Evolutionary conservation across 2,888 invertebrate genomes (phyloP).

Genomic region (Metellina segmentata): DNA sequence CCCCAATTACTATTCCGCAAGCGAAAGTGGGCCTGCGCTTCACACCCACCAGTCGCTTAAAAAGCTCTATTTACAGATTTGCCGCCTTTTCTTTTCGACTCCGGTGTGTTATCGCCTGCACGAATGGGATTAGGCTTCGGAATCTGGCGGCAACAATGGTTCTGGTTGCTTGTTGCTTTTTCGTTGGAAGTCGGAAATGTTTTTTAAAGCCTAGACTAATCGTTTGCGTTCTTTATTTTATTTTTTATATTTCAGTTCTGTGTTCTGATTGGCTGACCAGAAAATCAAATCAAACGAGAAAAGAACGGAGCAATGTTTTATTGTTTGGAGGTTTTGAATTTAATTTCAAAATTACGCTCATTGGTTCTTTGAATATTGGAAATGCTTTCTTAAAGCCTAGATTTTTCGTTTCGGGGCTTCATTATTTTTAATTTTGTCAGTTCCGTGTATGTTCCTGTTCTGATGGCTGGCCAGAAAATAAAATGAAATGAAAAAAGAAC

Average conservation of each 20-base stretch:
- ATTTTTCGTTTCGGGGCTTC: too few species aligned
- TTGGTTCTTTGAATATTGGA: background rate
- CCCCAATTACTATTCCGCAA: constrained; percentile 9
- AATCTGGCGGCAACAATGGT: background rate
- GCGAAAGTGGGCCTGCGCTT: background rate
- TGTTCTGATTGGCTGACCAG: too few species aligned
- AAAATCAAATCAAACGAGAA: too few species aligned
- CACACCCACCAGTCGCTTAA: background rate
- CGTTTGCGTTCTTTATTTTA: background rate
- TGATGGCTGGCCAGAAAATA: too few species aligned
- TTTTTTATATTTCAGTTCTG: too few species aligned
- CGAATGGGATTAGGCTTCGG: background rate
- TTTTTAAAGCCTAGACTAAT: background rate
- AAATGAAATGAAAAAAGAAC: too few species aligned
- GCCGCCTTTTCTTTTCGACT: background rate
- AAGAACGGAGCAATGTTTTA: too few species aligned
- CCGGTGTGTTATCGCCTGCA: background rate
- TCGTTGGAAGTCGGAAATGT: background rate
- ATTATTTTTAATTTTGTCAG: too few species aligned
- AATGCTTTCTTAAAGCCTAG: too few species aligned
- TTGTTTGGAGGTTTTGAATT: too few species aligned
- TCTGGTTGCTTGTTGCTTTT: background rate
- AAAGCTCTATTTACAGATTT: background rate
- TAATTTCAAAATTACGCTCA: background rate
- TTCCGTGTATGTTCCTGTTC: too few species aligned